Conservation (phyloP, 2,797 vertebrate genomes). For the Schizopygopsis pylzovi region DNA sequence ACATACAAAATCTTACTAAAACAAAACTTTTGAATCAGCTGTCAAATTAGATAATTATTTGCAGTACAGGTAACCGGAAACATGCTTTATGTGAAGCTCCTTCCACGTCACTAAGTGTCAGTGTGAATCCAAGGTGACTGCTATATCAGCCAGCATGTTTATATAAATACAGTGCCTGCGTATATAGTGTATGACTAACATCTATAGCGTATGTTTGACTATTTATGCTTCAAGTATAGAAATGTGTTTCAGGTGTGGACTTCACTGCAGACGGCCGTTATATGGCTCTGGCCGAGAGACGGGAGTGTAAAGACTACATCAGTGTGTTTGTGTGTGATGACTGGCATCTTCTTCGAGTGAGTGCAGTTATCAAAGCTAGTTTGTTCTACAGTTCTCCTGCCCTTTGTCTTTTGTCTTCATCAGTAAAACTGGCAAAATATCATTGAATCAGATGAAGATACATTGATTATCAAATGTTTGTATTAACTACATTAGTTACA, state of each 20-base stretch:
- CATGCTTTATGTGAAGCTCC: neutral
- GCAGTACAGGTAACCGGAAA: neutral
- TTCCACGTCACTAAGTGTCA: neutral
- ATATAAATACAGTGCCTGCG: neutral
- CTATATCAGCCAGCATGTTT: neutral
- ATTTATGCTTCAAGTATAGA: neutral
- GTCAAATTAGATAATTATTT: neutral
- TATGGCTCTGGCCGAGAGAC: conserved; percentile 92
- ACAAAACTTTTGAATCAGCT: neutral
- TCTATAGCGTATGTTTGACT: neutral
- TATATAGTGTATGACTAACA: neutral
- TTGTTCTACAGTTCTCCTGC: neutral
- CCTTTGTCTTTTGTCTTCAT: neutral
- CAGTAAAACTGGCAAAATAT: conserved; percentile 3
- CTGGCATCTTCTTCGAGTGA: conserved; percentile 96
- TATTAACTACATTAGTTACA: neutral
- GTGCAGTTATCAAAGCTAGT: conserved; percentile 38
- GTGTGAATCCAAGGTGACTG: neutral
- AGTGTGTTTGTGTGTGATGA: conserved; percentile 95
- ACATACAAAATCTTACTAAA: too few relatives aligned
- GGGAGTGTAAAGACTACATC: conserved; percentile 95
- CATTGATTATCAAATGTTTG: neutral
- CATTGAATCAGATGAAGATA: neutral
- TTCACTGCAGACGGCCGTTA: conserved; percentile 93
- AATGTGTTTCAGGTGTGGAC: conserved; percentile 79